Percentiles rank a stretch among this genome's conserved stretches.
Evolutionary conservation across 2,113 vertebrate species (phyloP).

Genomic region (Synchiropus splendidus): DNA sequence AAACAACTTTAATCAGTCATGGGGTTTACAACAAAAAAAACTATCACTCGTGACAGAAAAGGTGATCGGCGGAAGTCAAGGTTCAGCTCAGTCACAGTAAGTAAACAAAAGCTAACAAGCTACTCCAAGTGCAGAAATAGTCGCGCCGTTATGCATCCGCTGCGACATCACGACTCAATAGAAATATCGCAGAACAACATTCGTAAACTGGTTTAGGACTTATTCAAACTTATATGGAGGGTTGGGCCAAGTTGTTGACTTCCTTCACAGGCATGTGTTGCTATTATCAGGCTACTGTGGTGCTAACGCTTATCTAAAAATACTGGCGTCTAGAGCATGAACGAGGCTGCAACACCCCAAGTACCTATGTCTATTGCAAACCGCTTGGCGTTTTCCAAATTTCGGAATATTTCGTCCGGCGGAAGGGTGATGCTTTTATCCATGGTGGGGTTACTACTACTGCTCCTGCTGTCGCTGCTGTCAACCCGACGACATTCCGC

Average conservation of each 20-base stretch:
- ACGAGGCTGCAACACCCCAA: neutral
- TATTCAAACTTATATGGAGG: too few species aligned
- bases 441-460: constrained; percentile 65
- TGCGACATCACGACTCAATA: neutral
- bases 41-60: too few species aligned
- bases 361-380: constrained; percentile 97
- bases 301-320: neutral
- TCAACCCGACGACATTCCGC: constrained; percentile 66
- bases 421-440: constrained; percentile 95
- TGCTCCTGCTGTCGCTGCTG: constrained; percentile 28
- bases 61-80: too few species aligned
- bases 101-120: too few species aligned
- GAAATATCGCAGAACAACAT: too few species aligned
- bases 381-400: constrained; percentile 90
- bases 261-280: constrained; percentile 19
- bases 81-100: too few species aligned
- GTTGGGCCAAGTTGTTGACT: neutral
- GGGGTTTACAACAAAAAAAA: neutral
- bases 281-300: constrained; percentile 11
- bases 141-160: neutral
- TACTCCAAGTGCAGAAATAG: neutral
- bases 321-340: neutral
- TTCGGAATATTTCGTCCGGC: constrained; percentile 90
- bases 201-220: too few species aligned
- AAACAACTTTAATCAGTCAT: neutral